Base-by-base conservation (phyloP, 2,888 invertebrate genomes). In the Lissonota sp. region DNA sequence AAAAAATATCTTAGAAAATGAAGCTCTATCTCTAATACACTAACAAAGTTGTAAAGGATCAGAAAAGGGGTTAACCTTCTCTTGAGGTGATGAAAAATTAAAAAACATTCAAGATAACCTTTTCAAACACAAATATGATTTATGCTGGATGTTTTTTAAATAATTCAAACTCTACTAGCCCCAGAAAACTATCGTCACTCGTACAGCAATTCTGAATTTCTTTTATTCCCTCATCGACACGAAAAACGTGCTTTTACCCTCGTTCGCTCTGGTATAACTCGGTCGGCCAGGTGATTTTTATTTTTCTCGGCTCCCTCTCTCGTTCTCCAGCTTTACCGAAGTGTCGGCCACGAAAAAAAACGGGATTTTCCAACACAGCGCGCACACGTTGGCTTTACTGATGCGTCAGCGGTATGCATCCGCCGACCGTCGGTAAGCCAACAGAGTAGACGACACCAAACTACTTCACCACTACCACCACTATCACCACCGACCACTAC, bases 391-490 rank as follows among this genome's bases (percentile, higher is more conserved):
- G 69, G 69, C 53, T 51, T 58, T 62, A 58, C 81, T 78, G 64
- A 74, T 58, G 72, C 64, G 67, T 70, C 80, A 49, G 73, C 70
- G 40, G 73, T 58, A 69, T 73, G 67, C 74, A 77, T 70, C 74
- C 74, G 74, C 74, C 78, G 81, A 82, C 81, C 60, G 81, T 82
- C 83, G 76, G 71, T 67, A 77, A 81, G 80, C 66, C 73, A 62
- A 46, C 64, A 16, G 80, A 66, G 55, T 72, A 51, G 64, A 76
- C 64, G 69, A 55, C 64, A 6, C 58, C 10, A n/a, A 49, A 10
- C 49, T 12, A 10, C 16, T 44, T 44, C 55, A 26, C 62, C 53
- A 62, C 62, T 44, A 40, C 39, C 8, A 12, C 58, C 75, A 58
- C 69, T 26, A 26, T 42, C 12, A 8, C 63, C 12, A 42, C 63